Percentiles rank a stretch among this genome's conserved stretches.
Conservation (phyloP, 2,888 invertebrate species). For the Gnatocerus cornutus region DNA sequence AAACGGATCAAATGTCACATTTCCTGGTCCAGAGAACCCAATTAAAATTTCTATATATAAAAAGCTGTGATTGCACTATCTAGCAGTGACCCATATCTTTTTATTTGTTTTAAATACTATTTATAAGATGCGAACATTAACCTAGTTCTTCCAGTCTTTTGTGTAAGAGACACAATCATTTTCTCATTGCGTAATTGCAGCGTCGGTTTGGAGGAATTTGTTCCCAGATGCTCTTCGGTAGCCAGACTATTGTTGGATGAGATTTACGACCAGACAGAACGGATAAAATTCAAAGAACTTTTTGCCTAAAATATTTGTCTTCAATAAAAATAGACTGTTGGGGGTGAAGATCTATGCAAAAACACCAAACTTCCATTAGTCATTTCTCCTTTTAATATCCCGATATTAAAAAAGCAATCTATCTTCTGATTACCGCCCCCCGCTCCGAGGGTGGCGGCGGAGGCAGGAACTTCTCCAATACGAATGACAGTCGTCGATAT, state of each 20-base stretch:
- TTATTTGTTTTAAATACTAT: slow-evolving; percentile 41
- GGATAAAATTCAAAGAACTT: slow-evolving; percentile 34
- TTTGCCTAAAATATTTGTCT: slow-evolving; percentile 25
- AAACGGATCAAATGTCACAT: slow-evolving; percentile 54
- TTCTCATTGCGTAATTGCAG: slow-evolving; percentile 31
- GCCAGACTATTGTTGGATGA: slow-evolving; percentile 10
- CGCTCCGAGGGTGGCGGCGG: slow-evolving; percentile 13
- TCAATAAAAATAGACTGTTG: too few relatives aligned
- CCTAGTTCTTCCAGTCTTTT: slow-evolving; percentile 12
- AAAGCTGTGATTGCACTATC: slow-evolving; percentile 24
- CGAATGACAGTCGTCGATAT: slow-evolving; percentile 49
- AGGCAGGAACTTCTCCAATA: slow-evolving; percentile 31
- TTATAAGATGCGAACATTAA: slow-evolving; percentile 28
- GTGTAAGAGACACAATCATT: slow-evolving; percentile 15
- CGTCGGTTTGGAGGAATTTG: slow-evolving; percentile 18
- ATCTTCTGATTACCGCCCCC: not conserved
- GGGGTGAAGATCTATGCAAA: too few relatives aligned
- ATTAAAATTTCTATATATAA: slow-evolving; percentile 34
- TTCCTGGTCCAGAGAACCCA: slow-evolving; percentile 49
- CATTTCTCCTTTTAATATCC: slow-evolving; percentile 4
- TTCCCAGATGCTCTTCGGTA: slow-evolving; percentile 34
- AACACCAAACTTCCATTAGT: not conserved
- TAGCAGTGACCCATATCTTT: slow-evolving; percentile 39
- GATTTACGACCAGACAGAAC: slow-evolving; percentile 24
- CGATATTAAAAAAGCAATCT: slow-evolving; percentile 16